Base-by-base conservation (phyloP, 2,888 invertebrate genomes). In the Prenolepis imparis region DNA sequence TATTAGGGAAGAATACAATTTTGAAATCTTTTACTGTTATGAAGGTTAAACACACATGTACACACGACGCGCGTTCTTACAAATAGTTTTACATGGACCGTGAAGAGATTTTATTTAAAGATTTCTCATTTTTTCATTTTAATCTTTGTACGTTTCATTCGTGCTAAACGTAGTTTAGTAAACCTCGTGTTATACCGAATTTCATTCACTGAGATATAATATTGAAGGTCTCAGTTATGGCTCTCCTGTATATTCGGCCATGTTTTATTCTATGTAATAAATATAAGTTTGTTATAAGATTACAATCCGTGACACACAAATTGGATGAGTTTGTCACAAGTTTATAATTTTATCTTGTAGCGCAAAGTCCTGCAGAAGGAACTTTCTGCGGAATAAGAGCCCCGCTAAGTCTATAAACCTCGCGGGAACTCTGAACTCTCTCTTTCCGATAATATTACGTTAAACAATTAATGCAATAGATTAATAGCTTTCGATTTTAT, bases 151-250 rank as follows among this genome's bases (percentile, higher is more conserved):
- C 21, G 28, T 32, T 39, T 9, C 12, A 28, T 32, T 39, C 36
- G 24, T 5, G 28, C 21, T 9, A 9, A 57, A 44, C 18, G 15
- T n/a, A 74, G 18, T 72, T 66, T 28, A 11, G 36, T 66, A 73
- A 57, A 28, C 4, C 3, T 55, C 32, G 24, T 21, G 52, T 63
- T 18, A 24, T 73, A 64, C 61, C 68, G 82, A 63, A 82, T 59
- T 48, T 59, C 82, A 68, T 67, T 67, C 81, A 90, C 90, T 86
- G 89, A 90, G 90, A 90, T 86, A 90, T 83, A 82, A 84, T 61
- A 66, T 82, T 70, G 67, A 86, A 89, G 87, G 90, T 89, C 90
- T 90, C 90, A 84, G 90, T 90, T n/a, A n/a, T 70, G 70, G 72
- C 21, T 12, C 57, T 11, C 24, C 48, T 48, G 18, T n/a, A 32